Evolutionary conservation across 1,140 invertebrate species (phyloP).

Genomic region (Lordiphosa stackelbergi): DNA sequence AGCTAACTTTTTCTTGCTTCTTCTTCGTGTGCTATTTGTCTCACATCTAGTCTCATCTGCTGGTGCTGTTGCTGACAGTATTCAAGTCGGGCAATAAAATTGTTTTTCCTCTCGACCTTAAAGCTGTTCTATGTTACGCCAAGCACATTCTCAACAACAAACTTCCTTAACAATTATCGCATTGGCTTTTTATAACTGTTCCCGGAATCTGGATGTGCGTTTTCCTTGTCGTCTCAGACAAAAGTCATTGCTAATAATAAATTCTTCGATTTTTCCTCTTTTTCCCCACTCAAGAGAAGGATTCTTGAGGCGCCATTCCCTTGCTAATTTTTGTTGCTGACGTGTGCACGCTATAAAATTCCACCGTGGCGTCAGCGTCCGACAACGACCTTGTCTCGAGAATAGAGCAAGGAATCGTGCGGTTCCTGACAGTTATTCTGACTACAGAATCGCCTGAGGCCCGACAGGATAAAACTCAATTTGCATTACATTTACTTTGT

Average conservation of each 20-base stretch:
- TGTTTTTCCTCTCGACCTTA: constrained; percentile 17
- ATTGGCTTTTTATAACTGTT: constrained; percentile 40
- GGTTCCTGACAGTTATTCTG: constrained; percentile 41
- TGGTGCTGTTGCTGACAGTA: constrained; percentile 62
- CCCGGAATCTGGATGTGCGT: constrained; percentile 13
- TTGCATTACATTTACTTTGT: constrained; percentile 65
- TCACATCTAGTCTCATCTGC: constrained; percentile 16
- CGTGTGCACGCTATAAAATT: constrained; percentile 70
- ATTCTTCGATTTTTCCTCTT: constrained; percentile 19
- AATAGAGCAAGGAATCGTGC: constrained; percentile 6
- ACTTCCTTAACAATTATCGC: constrained; percentile 56
- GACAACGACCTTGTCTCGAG: constrained; percentile 5
- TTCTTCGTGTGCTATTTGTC: constrained; percentile 7
- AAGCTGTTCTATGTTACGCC: constrained; percentile 47
- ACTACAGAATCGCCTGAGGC: constrained; percentile 31
- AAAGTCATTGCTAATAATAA: constrained; percentile 52
- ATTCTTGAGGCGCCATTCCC: constrained; percentile 25
- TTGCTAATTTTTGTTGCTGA: constrained; percentile 32
- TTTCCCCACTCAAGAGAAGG: constrained; percentile 5
- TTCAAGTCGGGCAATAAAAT: constrained; percentile 55
- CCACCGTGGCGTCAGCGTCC: constrained; percentile 29
- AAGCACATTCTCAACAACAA: constrained; percentile 39
- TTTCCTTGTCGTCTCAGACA: constrained; percentile 18
- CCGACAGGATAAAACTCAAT: constrained; percentile 49
- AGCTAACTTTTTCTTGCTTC: constrained; percentile 23